A percentile compares a stretch with the other conserved stretches of the same genome.
Evolutionary conservation across 2,113 vertebrate species (phyloP).

Genomic region (Phrynosoma platyrhinos): DNA sequence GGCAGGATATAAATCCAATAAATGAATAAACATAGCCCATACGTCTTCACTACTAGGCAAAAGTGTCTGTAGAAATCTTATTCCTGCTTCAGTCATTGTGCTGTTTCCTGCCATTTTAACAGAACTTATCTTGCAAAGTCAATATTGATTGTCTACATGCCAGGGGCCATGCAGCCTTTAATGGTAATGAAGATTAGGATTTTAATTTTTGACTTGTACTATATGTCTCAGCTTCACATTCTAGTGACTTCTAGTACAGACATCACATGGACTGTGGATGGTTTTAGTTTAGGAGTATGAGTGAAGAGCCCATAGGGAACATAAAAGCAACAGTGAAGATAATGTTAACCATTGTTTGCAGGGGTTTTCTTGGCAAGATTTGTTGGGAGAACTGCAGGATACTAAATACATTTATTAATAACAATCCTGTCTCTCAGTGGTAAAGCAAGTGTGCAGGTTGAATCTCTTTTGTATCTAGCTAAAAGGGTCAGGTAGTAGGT

Average conservation of each 20-base stretch:
- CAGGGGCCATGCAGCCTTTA: neutral
- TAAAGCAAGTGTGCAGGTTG: too few species aligned
- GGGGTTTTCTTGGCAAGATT: too few species aligned
- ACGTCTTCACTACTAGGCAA: neutral
- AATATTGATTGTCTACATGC: conserved; percentile 13
- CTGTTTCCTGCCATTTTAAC: conserved; percentile 6
- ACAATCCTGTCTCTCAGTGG: too few species aligned
- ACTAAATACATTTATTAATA: too few species aligned
- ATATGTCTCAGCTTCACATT: neutral
- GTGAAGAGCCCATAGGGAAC: neutral
- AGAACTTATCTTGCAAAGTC: conserved; percentile 15
- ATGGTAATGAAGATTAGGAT: neutral
- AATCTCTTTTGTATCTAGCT: too few species aligned
- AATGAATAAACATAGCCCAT: neutral
- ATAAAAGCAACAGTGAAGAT: too few species aligned
- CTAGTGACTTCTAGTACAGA: neutral
- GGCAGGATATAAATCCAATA: neutral
- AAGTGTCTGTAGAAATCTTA: neutral
- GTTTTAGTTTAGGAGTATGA: neutral
- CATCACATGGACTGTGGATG: neutral
- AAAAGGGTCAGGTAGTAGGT: too few species aligned
- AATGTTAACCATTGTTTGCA: too few species aligned
- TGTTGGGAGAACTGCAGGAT: too few species aligned
- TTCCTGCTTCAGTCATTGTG: neutral
- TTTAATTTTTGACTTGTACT: neutral